phyloP scores from a whole-genome alignment of 2,113 vertebrate genomes.

The Ageneiosus marmoratus region DNA sequence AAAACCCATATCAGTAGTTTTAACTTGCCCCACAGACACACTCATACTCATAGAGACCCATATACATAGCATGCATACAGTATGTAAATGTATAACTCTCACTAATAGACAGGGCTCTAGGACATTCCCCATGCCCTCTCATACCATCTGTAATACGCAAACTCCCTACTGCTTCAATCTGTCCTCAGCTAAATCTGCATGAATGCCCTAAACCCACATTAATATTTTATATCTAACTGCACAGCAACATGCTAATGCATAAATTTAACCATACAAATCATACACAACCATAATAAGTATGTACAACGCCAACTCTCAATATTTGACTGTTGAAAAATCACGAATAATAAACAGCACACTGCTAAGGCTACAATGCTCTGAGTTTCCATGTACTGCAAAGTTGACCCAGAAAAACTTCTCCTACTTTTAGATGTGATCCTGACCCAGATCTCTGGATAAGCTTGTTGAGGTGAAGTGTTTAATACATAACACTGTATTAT shows the following conservation, averaged over 20 bases:
- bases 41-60: not conserved
- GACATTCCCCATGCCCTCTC: slow-evolving; percentile 29
- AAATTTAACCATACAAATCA: not conserved
- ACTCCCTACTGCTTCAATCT: slow-evolving; percentile 36
- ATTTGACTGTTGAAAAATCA: not conserved
- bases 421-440: not conserved
- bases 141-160: slow-evolving; percentile 44
- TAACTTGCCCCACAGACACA: slow-evolving; percentile 57
- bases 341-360: not conserved
- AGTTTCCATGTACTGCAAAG: not conserved
- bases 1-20: slow-evolving; percentile 68
- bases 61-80: not conserved
- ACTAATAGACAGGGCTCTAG: slow-evolving; percentile 19
- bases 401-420: slow-evolving; percentile 12
- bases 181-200: slow-evolving; percentile 20
- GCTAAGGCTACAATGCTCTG: not conserved
- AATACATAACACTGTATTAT: not conserved
- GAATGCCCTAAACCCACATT: not conserved
- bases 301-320: not conserved
- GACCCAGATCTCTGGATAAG: not conserved
- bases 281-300: not conserved
- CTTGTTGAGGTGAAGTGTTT: not conserved
- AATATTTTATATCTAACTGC: not conserved
- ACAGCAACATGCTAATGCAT: not conserved
- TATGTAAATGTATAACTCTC: slow-evolving; percentile 20